Evolutionary conservation across 2,888 invertebrate genomes (phyloP).

Genomic region (Ophion slaviceki): DNA sequence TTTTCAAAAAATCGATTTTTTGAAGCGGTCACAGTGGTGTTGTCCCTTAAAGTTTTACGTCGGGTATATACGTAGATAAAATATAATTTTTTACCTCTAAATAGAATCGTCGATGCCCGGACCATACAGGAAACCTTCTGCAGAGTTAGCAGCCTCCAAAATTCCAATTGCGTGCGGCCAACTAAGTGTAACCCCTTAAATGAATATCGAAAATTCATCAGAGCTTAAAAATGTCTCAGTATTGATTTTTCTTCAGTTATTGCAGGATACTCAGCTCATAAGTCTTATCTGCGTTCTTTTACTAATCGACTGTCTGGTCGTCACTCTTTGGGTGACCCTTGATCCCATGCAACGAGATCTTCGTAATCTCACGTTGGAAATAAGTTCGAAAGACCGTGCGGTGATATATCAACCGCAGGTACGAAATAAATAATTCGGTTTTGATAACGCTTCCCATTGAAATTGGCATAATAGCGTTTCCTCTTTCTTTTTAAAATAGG

Average conservation of each 20-base stretch:
- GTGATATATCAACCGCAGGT: slow-evolving; percentile 95
- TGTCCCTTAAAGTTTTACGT: no score
- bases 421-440: slow-evolving; percentile 53
- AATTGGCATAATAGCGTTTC: neutral
- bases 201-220: neutral
- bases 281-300: slow-evolving; percentile 92
- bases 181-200: neutral
- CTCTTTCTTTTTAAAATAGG: slow-evolving; percentile 83
- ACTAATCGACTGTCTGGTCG: slow-evolving; percentile 92
- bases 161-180: no score
- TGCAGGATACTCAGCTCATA: slow-evolving; percentile 95
- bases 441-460: neutral
- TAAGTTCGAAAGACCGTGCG: slow-evolving; percentile 90
- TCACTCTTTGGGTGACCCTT: slow-evolving; percentile 92
- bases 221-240: neutral
- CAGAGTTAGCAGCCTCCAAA: no score
- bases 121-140: no score
- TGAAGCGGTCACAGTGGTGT: no score
- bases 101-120: no score
- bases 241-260: slow-evolving; percentile 84
- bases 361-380: slow-evolving; percentile 92
- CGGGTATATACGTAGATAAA: no score
- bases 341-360: slow-evolving; percentile 95
- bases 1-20: no score
- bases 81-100: no score